phyloP scores from a whole-genome alignment of 2,797 vertebrate species.

The Scolopax bukidnonensis region DNA sequence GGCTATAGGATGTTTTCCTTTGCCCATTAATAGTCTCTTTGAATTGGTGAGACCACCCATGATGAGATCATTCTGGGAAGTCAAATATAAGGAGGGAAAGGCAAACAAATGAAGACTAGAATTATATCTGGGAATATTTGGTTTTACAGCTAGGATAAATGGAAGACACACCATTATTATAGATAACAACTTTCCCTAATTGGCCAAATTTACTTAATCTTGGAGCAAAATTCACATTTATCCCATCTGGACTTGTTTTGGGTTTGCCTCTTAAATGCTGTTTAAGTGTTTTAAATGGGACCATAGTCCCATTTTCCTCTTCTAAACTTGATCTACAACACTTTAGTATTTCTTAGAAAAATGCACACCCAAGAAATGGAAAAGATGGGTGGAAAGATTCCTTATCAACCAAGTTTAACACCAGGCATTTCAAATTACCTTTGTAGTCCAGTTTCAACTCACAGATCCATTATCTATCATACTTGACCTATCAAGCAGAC shows the following conservation, averaged over 20 bases:
- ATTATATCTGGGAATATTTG: not conserved
- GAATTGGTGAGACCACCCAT: not conserved
- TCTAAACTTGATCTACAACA: not conserved
- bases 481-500: not conserved
- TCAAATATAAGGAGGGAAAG: not conserved
- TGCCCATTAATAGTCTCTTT: not conserved
- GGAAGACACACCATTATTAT: not conserved
- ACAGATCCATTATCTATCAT: not conserved
- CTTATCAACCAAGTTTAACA: not conserved
- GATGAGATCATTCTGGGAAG: not conserved
- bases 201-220: not conserved
- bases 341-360: not conserved
- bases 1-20: not conserved
- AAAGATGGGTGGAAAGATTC: not conserved
- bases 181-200: not conserved
- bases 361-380: not conserved
- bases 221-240: not conserved
- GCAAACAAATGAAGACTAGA: not conserved
- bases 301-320: not conserved
- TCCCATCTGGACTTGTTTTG: not conserved
- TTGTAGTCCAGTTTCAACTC: not conserved
- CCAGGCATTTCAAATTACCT: not conserved
- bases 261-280: not conserved
- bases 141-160: not conserved
- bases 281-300: not conserved